Evolutionary conservation across 2,888 invertebrate genomes (phyloP), one percentile per base, ranked within the genome.

Genomic region (Diarsia mendica): DNA sequence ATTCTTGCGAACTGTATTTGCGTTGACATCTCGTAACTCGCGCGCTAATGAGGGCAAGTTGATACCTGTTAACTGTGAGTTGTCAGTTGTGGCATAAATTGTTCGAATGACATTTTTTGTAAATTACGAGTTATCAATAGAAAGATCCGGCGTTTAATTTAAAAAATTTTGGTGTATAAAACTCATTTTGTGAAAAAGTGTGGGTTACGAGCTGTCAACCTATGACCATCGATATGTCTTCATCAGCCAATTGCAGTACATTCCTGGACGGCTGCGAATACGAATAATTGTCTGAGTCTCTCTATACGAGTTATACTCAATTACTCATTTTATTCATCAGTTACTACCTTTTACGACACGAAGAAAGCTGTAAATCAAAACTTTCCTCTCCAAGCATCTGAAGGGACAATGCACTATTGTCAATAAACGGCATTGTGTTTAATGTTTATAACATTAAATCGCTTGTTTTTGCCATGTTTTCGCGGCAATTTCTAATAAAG

Each of bases 401-500:
- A 48, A 60, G 64, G 63, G n/a, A 75, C 81, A 81, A 49, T 61
- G 61, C 75, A 51, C 46, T 64, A 46, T 64, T 39, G 44, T 11
- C 51, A 67, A 67, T 46, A 71, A 67, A 33, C 77, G 46, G 39
- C 53, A 72, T 77, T 82, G 64, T 76, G 60, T 53, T 55, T 33
- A 55, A 55, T 55, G 53, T 13, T 67, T 78, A 72, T 70, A 44
- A 63, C 48, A 70, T 51, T 28, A 73, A 63, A 72, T 18, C n/a
- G 71, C 66, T 58, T 68, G 65, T 74, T 83, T 71, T 18, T 60
- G 55, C 9, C 60, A 33, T 33, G 33, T 60, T 60, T 33, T 74
- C 66, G 68, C 64, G 33, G 20, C 70, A 68, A 63, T 65, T 77
- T 71, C 77, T 77, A 67, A 82, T 77, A 71, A 77, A 28, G 67